Percentiles rank a stretch among this genome's conserved stretches.
Evolutionary conservation across 2,113 vertebrate species (phyloP).

Genomic region (Myotis yumanensis): DNA sequence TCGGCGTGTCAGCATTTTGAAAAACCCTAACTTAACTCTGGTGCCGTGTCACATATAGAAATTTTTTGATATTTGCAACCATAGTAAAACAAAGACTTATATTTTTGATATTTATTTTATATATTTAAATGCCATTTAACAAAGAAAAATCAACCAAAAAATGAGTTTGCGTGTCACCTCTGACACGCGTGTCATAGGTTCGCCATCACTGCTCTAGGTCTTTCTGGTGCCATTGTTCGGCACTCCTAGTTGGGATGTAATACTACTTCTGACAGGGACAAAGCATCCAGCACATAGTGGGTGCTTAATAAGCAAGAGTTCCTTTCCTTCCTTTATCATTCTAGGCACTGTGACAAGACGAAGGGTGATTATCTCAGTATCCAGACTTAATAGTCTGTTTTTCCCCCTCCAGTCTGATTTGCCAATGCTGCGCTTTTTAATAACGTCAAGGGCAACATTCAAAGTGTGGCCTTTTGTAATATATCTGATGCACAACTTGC

Average conservation of each 20-base stretch:
- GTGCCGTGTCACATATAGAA: too few species aligned
- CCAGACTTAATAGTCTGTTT: constrained; percentile 9
- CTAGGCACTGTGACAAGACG: not conserved
- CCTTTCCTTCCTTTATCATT: not conserved
- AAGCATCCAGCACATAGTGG: not conserved
- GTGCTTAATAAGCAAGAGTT: not conserved
- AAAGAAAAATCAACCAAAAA: too few species aligned
- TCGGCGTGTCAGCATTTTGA: too few species aligned
- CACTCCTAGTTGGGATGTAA: not conserved
- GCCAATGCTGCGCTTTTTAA: constrained; percentile 51
- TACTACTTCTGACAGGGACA: not conserved
- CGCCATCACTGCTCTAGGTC: not conserved
- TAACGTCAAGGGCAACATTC: constrained; percentile 59
- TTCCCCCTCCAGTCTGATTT: constrained; percentile 22
- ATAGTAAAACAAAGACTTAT: too few species aligned
- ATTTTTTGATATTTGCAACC: too few species aligned
- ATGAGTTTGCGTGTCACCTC: too few species aligned
- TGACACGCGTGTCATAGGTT: too few species aligned
- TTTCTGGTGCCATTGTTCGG: not conserved
- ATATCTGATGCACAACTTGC: not conserved
- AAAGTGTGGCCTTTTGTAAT: not conserved
- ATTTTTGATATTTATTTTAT: too few species aligned
- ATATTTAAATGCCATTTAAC: too few species aligned
- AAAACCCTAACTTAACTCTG: too few species aligned
- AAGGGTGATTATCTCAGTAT: not conserved